A percentile compares a stretch with the other conserved stretches of the same genome.
These are phyloP conservation scores for Plebejus anna DNA, from an alignment of 2,888 invertebrate species.

Conservation along the genomic window DNA sequence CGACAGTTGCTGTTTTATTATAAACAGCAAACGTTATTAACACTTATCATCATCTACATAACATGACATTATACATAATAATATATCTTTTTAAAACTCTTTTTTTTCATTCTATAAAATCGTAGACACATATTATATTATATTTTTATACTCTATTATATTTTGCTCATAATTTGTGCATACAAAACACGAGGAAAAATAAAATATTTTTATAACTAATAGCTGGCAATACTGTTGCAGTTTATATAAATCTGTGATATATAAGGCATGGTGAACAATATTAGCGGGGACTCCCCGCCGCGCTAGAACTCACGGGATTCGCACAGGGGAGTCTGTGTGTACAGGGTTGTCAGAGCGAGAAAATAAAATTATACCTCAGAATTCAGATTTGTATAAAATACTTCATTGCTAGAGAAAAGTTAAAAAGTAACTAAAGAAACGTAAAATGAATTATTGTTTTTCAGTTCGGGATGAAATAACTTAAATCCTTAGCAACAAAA, in stretches of 20 bases:
- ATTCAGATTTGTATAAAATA: too few relatives aligned
- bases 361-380: neutral
- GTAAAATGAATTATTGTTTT: neutral
- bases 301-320: neutral
- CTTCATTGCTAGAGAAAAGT: too few relatives aligned
- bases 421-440: neutral
- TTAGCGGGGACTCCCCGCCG: neutral
- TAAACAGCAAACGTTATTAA: neutral
- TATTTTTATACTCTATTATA: too few relatives aligned
- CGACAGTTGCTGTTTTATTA: conserved; percentile 2
- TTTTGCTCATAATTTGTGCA: neutral
- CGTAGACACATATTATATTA: neutral
- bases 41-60: neutral
- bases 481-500: neutral
- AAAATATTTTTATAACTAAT: neutral
- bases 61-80: neutral
- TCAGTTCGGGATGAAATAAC: neutral
- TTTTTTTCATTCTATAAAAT: too few relatives aligned
- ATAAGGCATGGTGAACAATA: neutral
- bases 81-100: neutral
- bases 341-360: neutral
- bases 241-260: neutral
- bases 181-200: neutral
- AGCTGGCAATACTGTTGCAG: neutral
- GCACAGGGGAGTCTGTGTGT: neutral